Conservation (phyloP, 2,797 vertebrate species). For the Pyrocephalus nanus region DNA sequence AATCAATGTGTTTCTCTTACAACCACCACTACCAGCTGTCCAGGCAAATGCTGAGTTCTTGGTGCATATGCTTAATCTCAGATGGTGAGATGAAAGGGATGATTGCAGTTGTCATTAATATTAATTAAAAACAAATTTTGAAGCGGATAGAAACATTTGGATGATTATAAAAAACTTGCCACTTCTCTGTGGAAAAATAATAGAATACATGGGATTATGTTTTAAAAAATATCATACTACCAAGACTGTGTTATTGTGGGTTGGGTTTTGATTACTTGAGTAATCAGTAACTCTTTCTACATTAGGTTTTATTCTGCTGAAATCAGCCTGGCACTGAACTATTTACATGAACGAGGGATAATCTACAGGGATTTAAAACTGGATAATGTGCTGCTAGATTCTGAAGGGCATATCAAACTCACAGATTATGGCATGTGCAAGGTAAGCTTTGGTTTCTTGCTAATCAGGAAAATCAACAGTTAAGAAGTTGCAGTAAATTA, state of each 20-base stretch:
- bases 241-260: background rate
- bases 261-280: background rate
- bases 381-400: slow-evolving; percentile 98
- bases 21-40: slow-evolving; percentile 33
- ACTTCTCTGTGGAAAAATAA: background rate
- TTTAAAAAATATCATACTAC: background rate
- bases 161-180: background rate
- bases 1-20: background rate
- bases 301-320: slow-evolving; percentile 97
- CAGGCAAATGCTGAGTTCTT: slow-evolving; percentile 41
- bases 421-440: slow-evolving; percentile 99
- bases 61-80: slow-evolving; percentile 47
- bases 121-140: background rate
- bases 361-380: slow-evolving; percentile 99
- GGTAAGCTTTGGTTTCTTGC: slow-evolving; percentile 74
- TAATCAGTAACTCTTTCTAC: slow-evolving; percentile 39
- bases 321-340: slow-evolving; percentile 97
- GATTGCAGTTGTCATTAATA: background rate
- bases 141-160: background rate
- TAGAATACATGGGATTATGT: background rate
- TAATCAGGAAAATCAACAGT: background rate
- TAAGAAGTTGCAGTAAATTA: background rate
- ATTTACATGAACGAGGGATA: slow-evolving; percentile 97
- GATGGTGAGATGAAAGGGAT: slow-evolving; percentile 33
- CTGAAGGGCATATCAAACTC: slow-evolving; percentile 98